Evolutionary conservation across 2,888 invertebrate species (phyloP), one percentile per base, ranked within the genome.

Genomic region (Trissoscelio sp.): DNA sequence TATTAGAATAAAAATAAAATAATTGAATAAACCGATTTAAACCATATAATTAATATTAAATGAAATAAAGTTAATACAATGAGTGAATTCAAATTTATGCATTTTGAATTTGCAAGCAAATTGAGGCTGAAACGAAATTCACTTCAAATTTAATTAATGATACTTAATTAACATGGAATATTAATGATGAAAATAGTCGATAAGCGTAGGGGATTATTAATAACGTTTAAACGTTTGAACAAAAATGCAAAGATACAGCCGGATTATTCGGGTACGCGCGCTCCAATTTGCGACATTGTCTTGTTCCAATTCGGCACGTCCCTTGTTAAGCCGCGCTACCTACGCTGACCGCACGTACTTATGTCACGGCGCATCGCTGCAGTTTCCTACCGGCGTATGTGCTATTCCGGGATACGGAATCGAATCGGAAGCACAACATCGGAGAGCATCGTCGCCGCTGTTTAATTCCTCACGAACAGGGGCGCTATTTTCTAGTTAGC

Each of bases 281-380:
- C 70, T 66, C 66, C 75, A 75, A 80, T 80, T 80, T 75, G 80
- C 62, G 48, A 69, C 64, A 57, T 64, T 74, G 80, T 75, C 80
- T 80, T 75, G 70, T 58, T 70, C 60, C 70, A 70, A 80, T 80
- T 75, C 66, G 57, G 80, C 80, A 80, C 80, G 80, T 80, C 31
- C 57, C 44, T 70, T 51, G 80, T 80, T 69, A 74, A 74, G 69
- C 70, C 24, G 79, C 48, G 60, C 60, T 74, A 57, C 74, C 62
- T 79, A 48, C 12, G 64, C 58, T 80, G 80, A 80, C 80, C 80
- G 69, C 70, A 70, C 62, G 80, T 74, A 64, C 78, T 70, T 57
- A 51, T 64, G 70, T 58, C 70, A 62, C 46, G 44, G 53, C 12
- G 74, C 58, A 58, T 55, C 62, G 58, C 34, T 12, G 58, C 53